Base-by-base conservation (phyloP, 2,888 invertebrate species). In the Melanophora roralis region DNA sequence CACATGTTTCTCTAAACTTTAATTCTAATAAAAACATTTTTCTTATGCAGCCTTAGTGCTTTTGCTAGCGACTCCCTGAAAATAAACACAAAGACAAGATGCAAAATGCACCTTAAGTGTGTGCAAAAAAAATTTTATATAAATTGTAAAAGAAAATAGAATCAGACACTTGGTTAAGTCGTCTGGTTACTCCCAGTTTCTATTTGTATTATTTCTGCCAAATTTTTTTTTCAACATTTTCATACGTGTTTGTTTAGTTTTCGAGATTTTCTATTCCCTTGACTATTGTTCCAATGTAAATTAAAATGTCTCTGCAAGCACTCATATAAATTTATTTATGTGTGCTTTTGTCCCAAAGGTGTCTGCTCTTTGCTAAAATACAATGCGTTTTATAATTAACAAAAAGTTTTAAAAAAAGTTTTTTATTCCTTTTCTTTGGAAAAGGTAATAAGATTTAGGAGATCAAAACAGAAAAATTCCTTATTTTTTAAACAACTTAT, bases 281-380 rank as follows among this genome's bases (percentile, higher is more conserved):
- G 67, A 72, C 71, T 67, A 75, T 72, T 76, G 76, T 72, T 68
- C 64, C 59, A 68, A 76, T 80, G 72, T 68, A 76, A 76, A 73
- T 73, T 80, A 64, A 60, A 40, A 12, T 51, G 57, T 53, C 53
- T 51, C 53, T 45, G 12, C 1, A 16, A 21, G 38, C 21, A 45
- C 6, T 36, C 19, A 1, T 12, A 55, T 3, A 21, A 21, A 1
- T 57, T 27, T 27, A 27, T n/a, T n/a, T n/a, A 12, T 5, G 21
- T 12, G 16, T 47, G 11, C 9, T 47, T 4, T 12, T 21, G 36
- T 59, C 19, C 16, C 57, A 49, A 9, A 65, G 57, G 49, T 59
- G 49, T 51, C 49, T 65, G 19, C 19, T 1, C 16, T 2, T 5
- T n/a, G 9, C 8, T 12, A 38, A 11, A 2, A 1, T 2, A 67